These are phyloP conservation scores for Melolontha melolontha DNA, from an alignment of 2,888 invertebrate species.

Conservation along the genomic window DNA sequence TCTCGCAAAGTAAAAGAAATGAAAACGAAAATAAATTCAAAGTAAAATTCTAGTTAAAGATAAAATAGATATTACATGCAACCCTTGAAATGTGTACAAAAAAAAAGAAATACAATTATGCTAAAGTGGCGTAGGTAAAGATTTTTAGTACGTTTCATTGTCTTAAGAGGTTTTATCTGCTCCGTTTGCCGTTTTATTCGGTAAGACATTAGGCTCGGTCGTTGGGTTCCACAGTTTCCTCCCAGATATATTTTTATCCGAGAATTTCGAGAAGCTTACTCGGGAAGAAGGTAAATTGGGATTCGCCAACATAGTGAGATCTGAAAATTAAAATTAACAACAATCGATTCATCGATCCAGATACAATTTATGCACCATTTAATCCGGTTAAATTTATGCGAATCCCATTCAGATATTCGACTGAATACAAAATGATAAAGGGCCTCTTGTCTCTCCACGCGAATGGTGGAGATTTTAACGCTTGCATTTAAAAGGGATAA, in stretches of 20 bases:
- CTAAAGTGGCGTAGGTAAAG: conserved; percentile 30
- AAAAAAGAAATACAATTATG: conserved; percentile 27
- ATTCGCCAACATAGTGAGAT: background rate
- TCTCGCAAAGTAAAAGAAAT: too few species aligned
- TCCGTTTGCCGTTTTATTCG: conserved; percentile 49
- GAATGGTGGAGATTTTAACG: conserved; percentile 1
- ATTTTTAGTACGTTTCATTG: conserved; percentile 32
- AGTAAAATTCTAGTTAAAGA: background rate
- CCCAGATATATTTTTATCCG: conserved; percentile 27
- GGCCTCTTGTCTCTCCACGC: background rate
- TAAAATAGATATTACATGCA: background rate
- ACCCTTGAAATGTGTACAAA: conserved; percentile 1
- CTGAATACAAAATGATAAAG: conserved; percentile 29
- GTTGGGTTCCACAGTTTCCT: conserved; percentile 45
- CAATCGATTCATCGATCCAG: conserved; percentile 20
- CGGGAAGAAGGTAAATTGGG: conserved; percentile 25
- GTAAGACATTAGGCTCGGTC: conserved; percentile 49
- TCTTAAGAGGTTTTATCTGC: conserved; percentile 48
- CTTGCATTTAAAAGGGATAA: background rate
- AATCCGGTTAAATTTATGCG: conserved; percentile 25
- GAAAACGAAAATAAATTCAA: background rate
- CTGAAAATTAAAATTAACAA: conserved; percentile 35
- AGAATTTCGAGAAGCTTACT: conserved; percentile 21
- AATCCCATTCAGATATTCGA: conserved; percentile 2
- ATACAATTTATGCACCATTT: conserved; percentile 31